These are phyloP conservation scores for Thyatira batis DNA, from an alignment of 2,888 invertebrate species.

Conservation along the genomic window DNA sequence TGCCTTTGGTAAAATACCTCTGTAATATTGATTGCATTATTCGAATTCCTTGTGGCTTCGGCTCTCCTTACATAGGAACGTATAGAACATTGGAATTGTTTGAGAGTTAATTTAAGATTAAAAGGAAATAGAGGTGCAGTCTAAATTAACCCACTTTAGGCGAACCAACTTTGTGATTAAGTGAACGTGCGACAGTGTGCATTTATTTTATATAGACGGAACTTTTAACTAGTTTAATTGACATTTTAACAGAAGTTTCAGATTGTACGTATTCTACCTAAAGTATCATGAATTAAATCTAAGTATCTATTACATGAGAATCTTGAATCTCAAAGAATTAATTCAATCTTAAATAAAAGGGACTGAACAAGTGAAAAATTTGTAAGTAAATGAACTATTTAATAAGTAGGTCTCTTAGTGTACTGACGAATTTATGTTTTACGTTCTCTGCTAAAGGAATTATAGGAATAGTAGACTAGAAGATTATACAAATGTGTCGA, in stretches of 20 bases:
- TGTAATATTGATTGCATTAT: background rate
- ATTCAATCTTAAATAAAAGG: too few species aligned
- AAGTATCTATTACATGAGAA: too few species aligned
- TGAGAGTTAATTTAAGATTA: slow-evolving; percentile 51
- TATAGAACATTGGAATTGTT: slow-evolving; percentile 26
- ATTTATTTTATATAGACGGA: slow-evolving; percentile 30
- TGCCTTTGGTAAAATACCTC: background rate
- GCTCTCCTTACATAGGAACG: background rate
- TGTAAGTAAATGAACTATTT: too few species aligned
- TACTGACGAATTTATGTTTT: too few species aligned
- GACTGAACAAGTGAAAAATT: too few species aligned
- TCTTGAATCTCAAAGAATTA: too few species aligned
- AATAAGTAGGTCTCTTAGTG: too few species aligned
- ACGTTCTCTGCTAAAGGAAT: too few species aligned
- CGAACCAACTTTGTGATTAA: slow-evolving; percentile 40
- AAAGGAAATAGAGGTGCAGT: slow-evolving; percentile 47
- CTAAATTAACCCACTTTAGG: slow-evolving; percentile 37
- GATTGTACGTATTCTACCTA: background rate
- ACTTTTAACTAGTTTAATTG: slow-evolving; percentile 26
- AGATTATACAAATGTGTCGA: too few species aligned
- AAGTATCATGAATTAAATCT: too few species aligned
- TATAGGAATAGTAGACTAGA: too few species aligned
- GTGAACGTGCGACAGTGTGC: slow-evolving; percentile 23
- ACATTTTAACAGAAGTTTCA: slow-evolving; percentile 20
- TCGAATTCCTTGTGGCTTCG: background rate